These are phyloP conservation scores for Apostichopus parvimensis DNA, from an alignment of 35 echinoderm and acorn worm genomes.

Conservation along the genomic window DNA sequence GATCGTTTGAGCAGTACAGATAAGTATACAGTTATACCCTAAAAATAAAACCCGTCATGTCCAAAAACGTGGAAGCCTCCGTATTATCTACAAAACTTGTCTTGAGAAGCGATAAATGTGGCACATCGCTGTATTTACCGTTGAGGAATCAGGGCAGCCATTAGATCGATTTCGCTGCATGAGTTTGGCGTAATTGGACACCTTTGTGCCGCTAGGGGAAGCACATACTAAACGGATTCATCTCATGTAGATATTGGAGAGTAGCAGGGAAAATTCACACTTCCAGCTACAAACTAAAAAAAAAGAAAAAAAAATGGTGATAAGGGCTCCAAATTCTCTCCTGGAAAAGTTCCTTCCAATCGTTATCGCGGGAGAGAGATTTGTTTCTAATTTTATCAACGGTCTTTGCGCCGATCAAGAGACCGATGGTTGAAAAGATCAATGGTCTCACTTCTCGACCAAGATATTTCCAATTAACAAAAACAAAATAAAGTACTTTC, in stretches of 20 bases:
- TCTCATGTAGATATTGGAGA: not conserved
- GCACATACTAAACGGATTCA: not conserved
- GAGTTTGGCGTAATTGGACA: constrained; percentile 32
- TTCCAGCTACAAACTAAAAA: not conserved
- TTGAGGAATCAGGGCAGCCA: constrained; percentile 4
- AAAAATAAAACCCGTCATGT: too few relatives aligned
- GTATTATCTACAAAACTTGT: not conserved
- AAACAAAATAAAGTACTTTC: not conserved
- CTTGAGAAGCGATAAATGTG: not conserved
- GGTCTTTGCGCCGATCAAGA: too few relatives aligned
- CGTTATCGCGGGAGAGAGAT: not conserved
- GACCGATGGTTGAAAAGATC: not conserved
- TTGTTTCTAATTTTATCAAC: not conserved
- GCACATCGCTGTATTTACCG: not conserved
- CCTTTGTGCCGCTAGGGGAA: constrained; percentile 13
- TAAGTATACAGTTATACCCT: too few relatives aligned
- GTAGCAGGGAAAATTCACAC: not conserved
- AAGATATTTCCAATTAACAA: not conserved
- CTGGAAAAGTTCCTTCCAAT: not conserved
- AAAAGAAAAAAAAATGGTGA: not conserved
- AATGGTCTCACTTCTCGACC: not conserved
- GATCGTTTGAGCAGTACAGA: too few relatives aligned
- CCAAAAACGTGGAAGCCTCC: too few relatives aligned
- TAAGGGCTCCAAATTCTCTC: not conserved
- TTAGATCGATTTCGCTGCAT: constrained; percentile 32